Percentiles rank a stretch among this genome's conserved stretches.
phyloP scores from a whole-genome alignment of 2,888 invertebrate species.

The Mystacides longicornis region DNA sequence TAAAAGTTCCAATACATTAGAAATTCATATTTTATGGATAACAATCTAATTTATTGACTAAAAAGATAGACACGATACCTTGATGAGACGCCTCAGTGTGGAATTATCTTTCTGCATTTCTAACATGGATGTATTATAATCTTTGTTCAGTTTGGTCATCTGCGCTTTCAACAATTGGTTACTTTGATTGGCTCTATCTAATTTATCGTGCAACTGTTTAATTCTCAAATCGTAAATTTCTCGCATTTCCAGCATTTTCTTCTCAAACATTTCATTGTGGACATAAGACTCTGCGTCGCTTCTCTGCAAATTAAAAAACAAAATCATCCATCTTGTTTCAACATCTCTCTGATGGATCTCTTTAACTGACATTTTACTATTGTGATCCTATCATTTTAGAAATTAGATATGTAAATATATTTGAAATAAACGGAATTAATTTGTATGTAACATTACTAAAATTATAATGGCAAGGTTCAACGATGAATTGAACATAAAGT shows the following conservation, averaged over 20 bases:
- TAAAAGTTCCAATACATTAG: neutral
- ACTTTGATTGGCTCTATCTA: neutral
- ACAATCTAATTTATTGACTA: neutral
- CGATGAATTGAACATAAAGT: too few species aligned
- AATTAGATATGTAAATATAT: too few species aligned
- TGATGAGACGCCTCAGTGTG: neutral
- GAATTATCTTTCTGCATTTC: neutral
- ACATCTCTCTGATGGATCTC: too few species aligned
- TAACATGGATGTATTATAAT: neutral
- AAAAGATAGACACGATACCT: neutral
- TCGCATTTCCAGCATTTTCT: neutral
- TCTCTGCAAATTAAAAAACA: neutral
- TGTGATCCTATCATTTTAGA: too few species aligned
- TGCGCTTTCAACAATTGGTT: neutral
- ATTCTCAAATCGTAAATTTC: neutral
- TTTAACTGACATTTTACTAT: too few species aligned
- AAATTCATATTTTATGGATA: neutral
- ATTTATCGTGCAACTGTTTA: neutral
- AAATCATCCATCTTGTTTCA: neutral
- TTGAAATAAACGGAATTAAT: too few species aligned
- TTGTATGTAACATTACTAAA: too few species aligned
- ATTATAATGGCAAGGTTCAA: too few species aligned
- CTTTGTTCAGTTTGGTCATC: neutral
- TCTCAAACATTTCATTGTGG: slow-evolving; percentile 1
- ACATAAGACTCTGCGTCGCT: neutral